Evolutionary conservation across 2,113 vertebrate species (phyloP).

Genomic region (Castor canadensis): DNA sequence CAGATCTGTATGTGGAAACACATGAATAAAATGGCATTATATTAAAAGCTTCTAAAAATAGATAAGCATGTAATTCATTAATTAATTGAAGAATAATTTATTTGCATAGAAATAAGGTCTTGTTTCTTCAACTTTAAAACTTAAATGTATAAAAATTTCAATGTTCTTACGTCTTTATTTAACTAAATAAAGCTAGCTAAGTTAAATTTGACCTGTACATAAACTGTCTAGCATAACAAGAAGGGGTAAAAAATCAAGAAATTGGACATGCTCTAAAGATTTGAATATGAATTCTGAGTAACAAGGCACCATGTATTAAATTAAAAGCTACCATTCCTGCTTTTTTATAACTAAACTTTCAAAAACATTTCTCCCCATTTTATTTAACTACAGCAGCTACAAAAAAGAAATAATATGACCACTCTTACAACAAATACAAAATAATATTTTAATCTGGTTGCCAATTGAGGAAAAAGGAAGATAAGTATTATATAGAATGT

Average conservation of each 20-base stretch:
- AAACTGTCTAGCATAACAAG: neutral
- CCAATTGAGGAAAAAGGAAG: neutral
- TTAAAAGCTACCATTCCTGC: neutral
- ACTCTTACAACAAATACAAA: neutral
- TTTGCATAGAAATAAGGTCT: neutral
- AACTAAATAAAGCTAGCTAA: constrained; percentile 5
- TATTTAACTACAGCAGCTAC: neutral
- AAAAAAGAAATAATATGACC: neutral
- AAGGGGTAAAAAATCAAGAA: neutral
- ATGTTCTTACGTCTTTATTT: neutral
- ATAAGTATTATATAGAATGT: neutral
- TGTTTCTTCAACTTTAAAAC: constrained; percentile 34
- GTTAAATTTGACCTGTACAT: neutral
- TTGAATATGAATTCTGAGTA: neutral
- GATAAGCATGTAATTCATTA: constrained; percentile 2
- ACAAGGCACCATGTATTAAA: neutral
- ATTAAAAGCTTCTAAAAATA: neutral
- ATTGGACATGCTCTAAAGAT: neutral
- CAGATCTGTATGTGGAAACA: constrained; percentile 11
- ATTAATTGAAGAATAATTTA: constrained; percentile 33
- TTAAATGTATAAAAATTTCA: neutral
- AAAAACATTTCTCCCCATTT: neutral
- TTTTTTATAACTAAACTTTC: neutral
- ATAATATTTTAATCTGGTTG: neutral
- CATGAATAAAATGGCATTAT: neutral